These are phyloP conservation scores for Lepilemur ruficaudatus DNA, from an alignment of 2,797 vertebrate genomes.

Conservation along the genomic window DNA sequence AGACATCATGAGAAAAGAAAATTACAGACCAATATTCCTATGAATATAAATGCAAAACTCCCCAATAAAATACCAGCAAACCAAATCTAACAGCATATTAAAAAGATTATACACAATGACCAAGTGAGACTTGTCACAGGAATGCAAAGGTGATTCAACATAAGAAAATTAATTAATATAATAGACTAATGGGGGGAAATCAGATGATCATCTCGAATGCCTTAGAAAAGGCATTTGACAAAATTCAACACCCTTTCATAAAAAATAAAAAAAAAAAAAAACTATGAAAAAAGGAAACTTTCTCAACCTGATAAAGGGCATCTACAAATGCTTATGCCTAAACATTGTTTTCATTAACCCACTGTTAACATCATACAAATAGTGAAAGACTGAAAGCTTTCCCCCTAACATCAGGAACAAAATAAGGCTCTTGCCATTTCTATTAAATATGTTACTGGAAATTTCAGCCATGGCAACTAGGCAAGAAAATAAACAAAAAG, in stretches of 20 bases:
- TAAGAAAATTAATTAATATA: background rate
- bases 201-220: background rate
- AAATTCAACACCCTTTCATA: no score
- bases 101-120: no score
- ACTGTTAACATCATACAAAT: background rate
- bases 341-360: background rate
- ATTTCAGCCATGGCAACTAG: background rate
- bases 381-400: background rate
- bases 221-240: background rate
- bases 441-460: background rate
- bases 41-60: background rate
- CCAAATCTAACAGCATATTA: no score
- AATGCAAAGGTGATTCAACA: background rate
- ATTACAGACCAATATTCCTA: background rate
- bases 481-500: background rate
- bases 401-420: background rate
- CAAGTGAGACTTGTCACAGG: background rate
- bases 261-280: background rate
- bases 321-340: background rate
- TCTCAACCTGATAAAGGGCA: background rate
- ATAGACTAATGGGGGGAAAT: background rate
- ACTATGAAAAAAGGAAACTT: background rate
- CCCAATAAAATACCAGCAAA: background rate
- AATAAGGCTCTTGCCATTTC: background rate
- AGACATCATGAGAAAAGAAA: background rate